Evolutionary conservation across 2,113 vertebrate species (phyloP), one percentile per base, ranked within the genome.

Genomic region (Dolichallabes microphthalmus): DNA sequence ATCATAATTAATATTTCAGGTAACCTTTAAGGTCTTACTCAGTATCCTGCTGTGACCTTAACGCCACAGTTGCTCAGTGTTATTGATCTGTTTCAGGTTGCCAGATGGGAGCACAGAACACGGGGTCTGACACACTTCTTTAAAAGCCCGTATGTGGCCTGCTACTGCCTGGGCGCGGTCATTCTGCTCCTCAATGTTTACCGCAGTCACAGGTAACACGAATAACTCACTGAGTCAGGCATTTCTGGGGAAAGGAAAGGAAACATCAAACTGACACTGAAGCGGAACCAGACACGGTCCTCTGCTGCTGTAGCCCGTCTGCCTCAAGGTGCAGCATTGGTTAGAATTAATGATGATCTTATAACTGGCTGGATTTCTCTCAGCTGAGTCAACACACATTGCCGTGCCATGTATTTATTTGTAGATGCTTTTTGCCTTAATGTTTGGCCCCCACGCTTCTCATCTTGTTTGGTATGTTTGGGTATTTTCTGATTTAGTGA

Each of bases 51-150:
- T 78, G 11, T 58, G 53, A 58, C 17, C 53, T 57, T 32, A 32
- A 58, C 19, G 75, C n/a, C 11, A 5, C 39, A 14, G 11, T 50
- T 17, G 12, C 30, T 55, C 50, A 27, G 1, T 53, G 1, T 84
- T 68, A 63, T 50, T 58, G 32, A 45, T 53, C 14, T 74, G 22
- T 83, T 82, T 39, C 90, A 99, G 98, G 96, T 98, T 25, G 97
- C 94, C 1, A 93, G 96, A 90, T 99, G 97, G 97, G 98, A 99
- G 80, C 95, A 98, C 90, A 94, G 86, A 45, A 98, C 96, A 0
- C 93, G 88, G 64, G 90, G 90, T 0, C 93, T 99, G 88, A 96
- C 96, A 84, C 89, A 52, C 71, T 66, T 94, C 83, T 96, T 96
- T 0, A 93, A 96, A 3, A 96, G 96, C 57, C 95, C 97, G 0